These are phyloP conservation scores for Darevskia nairensis DNA, from an alignment of 2,797 vertebrate species.

Conservation along the genomic window DNA sequence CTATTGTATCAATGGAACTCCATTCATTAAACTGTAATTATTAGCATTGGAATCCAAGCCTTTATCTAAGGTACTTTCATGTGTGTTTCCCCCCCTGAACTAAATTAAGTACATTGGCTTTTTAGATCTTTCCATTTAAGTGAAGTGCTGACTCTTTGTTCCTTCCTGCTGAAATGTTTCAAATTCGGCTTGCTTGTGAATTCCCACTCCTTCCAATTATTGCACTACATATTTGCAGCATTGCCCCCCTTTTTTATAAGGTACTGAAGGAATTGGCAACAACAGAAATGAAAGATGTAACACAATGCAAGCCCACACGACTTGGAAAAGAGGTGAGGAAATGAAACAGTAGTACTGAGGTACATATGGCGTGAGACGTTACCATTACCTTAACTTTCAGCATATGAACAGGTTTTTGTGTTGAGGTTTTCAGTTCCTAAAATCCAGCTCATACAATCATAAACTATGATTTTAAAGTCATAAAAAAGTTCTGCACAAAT, in stretches of 20 bases:
- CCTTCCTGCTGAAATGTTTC: conserved; percentile 17
- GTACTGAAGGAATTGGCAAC: not conserved
- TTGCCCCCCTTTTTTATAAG: not conserved
- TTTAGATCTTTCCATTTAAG: not conserved
- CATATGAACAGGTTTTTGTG: not conserved
- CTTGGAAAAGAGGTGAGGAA: too few species aligned
- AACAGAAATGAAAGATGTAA: not conserved
- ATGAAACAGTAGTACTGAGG: not conserved
- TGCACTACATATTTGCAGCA: conserved; percentile 4
- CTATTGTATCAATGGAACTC: not conserved
- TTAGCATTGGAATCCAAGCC: not conserved
- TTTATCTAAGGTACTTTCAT: not conserved
- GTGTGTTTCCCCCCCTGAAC: not conserved
- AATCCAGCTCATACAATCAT: not conserved
- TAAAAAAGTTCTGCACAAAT: not conserved
- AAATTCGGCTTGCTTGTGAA: conserved; percentile 3
- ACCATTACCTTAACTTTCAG: not conserved
- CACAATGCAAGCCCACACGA: not conserved
- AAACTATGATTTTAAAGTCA: not conserved
- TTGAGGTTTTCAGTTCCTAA: not conserved
- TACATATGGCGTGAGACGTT: too few species aligned
- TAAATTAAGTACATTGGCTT: accelerated
- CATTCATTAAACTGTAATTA: not conserved
- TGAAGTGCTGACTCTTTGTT: not conserved
- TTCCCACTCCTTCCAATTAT: conserved; percentile 27